Evolutionary conservation across 2,113 vertebrate genomes (phyloP), one percentile per base, ranked within the genome.

Genomic region (Narcine bancroftii): DNA sequence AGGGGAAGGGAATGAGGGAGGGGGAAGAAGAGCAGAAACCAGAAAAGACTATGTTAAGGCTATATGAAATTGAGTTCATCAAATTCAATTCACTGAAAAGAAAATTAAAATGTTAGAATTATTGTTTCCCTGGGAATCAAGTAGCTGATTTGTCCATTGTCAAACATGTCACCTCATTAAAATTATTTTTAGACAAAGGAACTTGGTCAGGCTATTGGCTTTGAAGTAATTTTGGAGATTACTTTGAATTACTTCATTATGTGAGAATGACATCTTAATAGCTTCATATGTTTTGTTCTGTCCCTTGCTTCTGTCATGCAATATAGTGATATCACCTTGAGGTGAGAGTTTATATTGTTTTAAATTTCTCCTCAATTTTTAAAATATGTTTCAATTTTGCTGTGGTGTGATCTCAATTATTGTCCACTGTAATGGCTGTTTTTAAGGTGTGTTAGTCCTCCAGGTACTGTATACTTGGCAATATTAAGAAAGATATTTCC

Each of bases 291-390:
- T 75, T 91, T 92, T 79, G 66, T 92, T 94, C 94, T 95, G 93
- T 93, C 93, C 92, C 93, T 94, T 94, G 94, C 95, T 95, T 95
- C 95, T 95, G 93, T 93, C 92, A 94, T 94, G 94, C 94, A 94
- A 93, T 94, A 94, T 94, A 96, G 95, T 92, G 94, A 95, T 96
- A 95, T 95, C 95, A 97, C 96, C 24, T 94, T 97, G 95, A 97
- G 95, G 95, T 97, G 96, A 97, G 94, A 94, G 93, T 92, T 65
- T 93, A 79, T 92, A 94, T 66, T 91, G 63, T 66, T 91, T 91
- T 91, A 91, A 91, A 39, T 75, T 36, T 92, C 93, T 93, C 93
- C 72, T 77, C 77, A 92, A 26, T 92, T 73, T 93, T 26, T 73
- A 69, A 56, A 60, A 26, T 92, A 39, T 92, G 47, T 93, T 73